Conservation (phyloP, 2,113 vertebrate genomes). For the Carassius gibelio region DNA sequence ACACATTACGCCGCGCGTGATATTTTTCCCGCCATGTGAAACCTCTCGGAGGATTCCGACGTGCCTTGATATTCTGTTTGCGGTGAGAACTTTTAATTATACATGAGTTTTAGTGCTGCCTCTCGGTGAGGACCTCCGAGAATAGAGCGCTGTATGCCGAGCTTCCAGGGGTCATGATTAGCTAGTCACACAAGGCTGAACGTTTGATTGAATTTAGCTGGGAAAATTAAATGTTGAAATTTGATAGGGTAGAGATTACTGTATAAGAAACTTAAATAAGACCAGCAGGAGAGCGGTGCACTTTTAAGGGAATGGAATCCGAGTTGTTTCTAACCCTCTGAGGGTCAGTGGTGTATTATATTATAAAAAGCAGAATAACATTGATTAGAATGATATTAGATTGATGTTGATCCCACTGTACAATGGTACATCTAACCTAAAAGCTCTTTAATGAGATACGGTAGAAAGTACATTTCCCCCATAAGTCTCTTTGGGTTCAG, state of each 20-base stretch:
- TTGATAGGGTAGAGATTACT: slow-evolving; percentile 39
- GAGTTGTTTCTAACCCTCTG: background rate
- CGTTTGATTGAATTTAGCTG: slow-evolving; percentile 55
- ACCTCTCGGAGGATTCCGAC: slow-evolving; percentile 36
- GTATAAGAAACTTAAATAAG: slow-evolving; percentile 16
- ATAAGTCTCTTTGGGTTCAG: background rate
- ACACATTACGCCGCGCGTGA: background rate
- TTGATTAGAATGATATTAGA: slow-evolving; percentile 22
- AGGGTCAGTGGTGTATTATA: background rate
- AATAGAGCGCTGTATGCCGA: slow-evolving; percentile 27
- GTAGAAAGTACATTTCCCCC: background rate
- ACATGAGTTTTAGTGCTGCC: slow-evolving; percentile 49
- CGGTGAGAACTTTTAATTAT: slow-evolving; percentile 56
- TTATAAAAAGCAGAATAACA: background rate
- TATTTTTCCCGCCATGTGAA: slow-evolving; percentile 34
- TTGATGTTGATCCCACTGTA: slow-evolving; percentile 5
- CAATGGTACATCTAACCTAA: background rate
- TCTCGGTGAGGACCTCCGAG: slow-evolving; percentile 42
- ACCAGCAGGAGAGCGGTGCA: background rate
- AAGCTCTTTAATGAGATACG: background rate
- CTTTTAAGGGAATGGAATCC: slow-evolving; percentile 19
- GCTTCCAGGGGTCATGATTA: slow-evolving; percentile 55
- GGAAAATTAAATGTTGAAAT: slow-evolving; percentile 45
- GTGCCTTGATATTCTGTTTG: slow-evolving; percentile 39
- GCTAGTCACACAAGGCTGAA: slow-evolving; percentile 55